Conservation (phyloP, 2,797 vertebrate species). For the Darevskia mixta region DNA sequence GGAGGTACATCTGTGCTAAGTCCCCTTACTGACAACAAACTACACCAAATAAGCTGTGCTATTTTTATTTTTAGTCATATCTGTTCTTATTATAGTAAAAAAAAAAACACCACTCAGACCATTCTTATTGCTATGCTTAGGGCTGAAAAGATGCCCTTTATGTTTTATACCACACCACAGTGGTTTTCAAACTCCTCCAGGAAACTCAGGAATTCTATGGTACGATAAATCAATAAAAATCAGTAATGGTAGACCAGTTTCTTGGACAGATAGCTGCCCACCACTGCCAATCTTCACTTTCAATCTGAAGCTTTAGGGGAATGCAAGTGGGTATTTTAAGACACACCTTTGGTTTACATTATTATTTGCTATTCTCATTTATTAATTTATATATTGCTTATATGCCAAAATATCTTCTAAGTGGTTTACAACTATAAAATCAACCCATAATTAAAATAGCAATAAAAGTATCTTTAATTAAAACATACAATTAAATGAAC, state of each 20-base stretch:
- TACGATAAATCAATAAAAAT: background rate
- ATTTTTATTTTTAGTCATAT: background rate
- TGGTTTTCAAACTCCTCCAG: background rate
- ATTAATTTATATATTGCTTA: too few species aligned
- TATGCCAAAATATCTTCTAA: too few species aligned
- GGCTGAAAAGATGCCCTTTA: background rate
- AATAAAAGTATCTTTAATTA: too few species aligned
- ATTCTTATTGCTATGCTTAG: background rate
- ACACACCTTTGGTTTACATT: background rate
- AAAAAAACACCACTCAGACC: background rate
- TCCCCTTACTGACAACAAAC: background rate
- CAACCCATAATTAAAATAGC: too few species aligned
- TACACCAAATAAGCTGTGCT: background rate
- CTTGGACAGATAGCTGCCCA: background rate
- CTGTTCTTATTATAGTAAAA: background rate
- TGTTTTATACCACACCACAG: background rate
- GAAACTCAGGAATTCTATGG: background rate
- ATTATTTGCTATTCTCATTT: too few species aligned
- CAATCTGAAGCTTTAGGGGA: background rate
- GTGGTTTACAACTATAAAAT: too few species aligned
- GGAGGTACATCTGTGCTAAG: background rate
- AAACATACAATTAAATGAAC: too few species aligned
- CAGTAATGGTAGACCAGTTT: background rate
- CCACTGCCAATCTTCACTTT: background rate
- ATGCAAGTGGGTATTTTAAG: background rate